Evolutionary conservation across 1,140 invertebrate genomes (phyloP), one percentile per base, ranked within the genome.

Genomic region (Hylyphantes graminicola): DNA sequence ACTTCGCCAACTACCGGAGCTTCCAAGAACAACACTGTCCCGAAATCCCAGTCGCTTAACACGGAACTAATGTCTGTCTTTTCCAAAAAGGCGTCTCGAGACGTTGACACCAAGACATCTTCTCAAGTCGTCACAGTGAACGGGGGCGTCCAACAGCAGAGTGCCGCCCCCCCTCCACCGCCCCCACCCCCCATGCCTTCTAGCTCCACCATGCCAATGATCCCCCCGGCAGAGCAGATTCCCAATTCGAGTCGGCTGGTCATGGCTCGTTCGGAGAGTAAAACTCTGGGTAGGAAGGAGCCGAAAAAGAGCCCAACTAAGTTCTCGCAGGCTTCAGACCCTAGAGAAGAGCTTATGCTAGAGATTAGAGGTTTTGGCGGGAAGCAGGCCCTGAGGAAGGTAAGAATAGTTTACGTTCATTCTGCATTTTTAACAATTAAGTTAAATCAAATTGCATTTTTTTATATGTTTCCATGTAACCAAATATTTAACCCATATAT

Each of bases 311-410:
- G 72, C n/a, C 54, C 73, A n/a, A 59, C 61, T 21, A 75, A 77
- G 35, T 21, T 19, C 21, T 67, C 81, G 11, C 53, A 21, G 51
- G 61, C 64, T 55, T 67, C 87, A 8, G 93, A 94, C 88, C 91
- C 93, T 0, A 90, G 94, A 61, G 92, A 93, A 81, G 90, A 93
- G 86, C 89, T 95, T 9, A 88, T 95, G 86, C 91, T 93, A n/a
- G 93, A 94, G 10, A 95, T 95, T 85, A 89, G 93, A 85, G 93
- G 91, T 87, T 95, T 94, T 87, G 92, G 92, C 0, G 93, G 93
- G 12, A 90, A 90, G 65, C 90, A 90, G 70, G 91, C 90, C 50
- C 88, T 94, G 48, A 91, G 90, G 86, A 91, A 91, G 88, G 91
- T 92, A 87, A 91, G 13, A n/a, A 51, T 67, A n/a, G n/a, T n/a